Evolutionary conservation across 2,797 vertebrate species (phyloP).

Genomic region (Poeciliopsis gracilis): DNA sequence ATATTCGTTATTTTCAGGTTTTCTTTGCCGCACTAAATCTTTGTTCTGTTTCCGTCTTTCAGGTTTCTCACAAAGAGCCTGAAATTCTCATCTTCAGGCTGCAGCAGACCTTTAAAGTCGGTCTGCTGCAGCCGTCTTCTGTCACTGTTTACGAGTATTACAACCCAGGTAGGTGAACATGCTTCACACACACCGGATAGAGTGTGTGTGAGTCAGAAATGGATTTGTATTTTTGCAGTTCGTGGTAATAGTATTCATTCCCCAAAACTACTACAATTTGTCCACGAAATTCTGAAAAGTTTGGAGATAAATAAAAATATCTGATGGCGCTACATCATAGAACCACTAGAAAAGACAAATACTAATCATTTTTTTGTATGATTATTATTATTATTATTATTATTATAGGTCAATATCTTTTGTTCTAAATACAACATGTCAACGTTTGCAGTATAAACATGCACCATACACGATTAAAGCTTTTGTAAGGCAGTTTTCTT

Average conservation of each 20-base stretch:
- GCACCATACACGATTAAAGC: not conserved
- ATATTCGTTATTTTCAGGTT: not conserved
- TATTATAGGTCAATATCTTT: not conserved
- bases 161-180: conserved; percentile 63
- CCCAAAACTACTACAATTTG: not conserved
- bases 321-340: not conserved
- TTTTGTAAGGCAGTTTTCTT: not conserved
- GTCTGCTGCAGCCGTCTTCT: conserved; percentile 80
- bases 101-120: conserved; percentile 80
- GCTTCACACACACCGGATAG: not conserved
- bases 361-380: not conserved
- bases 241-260: not conserved
- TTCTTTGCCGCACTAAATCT: not conserved
- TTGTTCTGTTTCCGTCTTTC: not conserved
- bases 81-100: conserved; percentile 79
- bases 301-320: not conserved
- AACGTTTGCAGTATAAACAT: too few species aligned
- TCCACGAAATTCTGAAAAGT: not conserved
- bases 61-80: conserved; percentile 76
- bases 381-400: not conserved
- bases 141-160: conserved; percentile 77
- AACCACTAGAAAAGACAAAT: not conserved
- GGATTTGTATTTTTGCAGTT: not conserved
- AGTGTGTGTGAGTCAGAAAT: not conserved
- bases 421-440: not conserved